phyloP scores from a whole-genome alignment of 2,113 vertebrate genomes.

The Sebastes fasciatus region DNA sequence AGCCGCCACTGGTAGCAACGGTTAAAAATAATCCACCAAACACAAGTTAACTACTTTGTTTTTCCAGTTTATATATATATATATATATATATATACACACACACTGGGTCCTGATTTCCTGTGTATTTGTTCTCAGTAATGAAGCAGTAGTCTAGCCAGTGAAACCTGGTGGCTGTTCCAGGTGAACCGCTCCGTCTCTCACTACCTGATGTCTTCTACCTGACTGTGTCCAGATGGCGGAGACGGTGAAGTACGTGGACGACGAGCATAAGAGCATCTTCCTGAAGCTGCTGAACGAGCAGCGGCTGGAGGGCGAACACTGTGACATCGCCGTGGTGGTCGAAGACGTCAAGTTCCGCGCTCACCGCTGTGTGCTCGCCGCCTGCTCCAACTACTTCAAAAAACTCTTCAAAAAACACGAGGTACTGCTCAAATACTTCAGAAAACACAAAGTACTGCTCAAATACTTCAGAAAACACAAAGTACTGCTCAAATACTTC shows the following conservation, averaged over 20 bases:
- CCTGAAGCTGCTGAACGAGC: slow-evolving; percentile 96
- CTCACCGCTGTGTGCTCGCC: slow-evolving; percentile 96
- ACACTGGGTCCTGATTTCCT: too few relatives aligned
- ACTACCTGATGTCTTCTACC: neutral
- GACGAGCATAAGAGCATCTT: slow-evolving; percentile 97
- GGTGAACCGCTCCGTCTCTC: too few relatives aligned
- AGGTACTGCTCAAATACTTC: slow-evolving; percentile 82
- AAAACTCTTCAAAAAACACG: slow-evolving; percentile 97
- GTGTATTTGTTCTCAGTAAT: too few relatives aligned
- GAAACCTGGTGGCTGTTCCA: too few relatives aligned
- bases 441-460: slow-evolving; percentile 90
- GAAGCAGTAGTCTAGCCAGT: too few relatives aligned
- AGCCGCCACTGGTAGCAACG: too few relatives aligned
- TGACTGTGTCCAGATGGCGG: slow-evolving; percentile 89
- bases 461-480: neutral
- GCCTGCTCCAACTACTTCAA: slow-evolving; percentile 99
- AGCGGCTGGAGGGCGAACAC: slow-evolving; percentile 95
- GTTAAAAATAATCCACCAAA: too few relatives aligned
- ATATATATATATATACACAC: too few relatives aligned
- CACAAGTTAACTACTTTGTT: too few relatives aligned
- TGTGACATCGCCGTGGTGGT: slow-evolving; percentile 98
- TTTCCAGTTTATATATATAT: too few relatives aligned
- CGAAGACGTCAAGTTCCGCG: slow-evolving; percentile 97
- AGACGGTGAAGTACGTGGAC: slow-evolving; percentile 98
- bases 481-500: neutral